These are phyloP conservation scores for Spilosoma lubricipeda DNA, from an alignment of 2,888 invertebrate species.

Conservation along the genomic window DNA sequence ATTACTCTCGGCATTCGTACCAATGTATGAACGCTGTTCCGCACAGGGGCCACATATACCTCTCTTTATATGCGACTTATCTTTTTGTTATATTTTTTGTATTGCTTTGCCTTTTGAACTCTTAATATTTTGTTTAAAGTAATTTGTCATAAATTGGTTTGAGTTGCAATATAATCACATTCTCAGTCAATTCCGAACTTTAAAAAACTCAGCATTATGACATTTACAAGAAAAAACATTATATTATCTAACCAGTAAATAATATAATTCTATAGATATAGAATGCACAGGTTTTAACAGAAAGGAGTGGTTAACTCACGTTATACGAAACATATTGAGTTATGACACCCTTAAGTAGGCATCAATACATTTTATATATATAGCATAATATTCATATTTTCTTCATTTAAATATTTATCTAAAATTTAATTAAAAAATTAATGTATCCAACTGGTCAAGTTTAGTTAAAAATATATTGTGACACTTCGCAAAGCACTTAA, in stretches of 20 bases:
- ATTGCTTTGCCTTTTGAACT: not conserved
- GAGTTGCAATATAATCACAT: not conserved
- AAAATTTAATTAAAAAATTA: not conserved
- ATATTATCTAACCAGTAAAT: not conserved
- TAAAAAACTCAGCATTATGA: not conserved
- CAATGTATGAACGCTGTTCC: conserved; percentile 20
- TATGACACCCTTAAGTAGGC: not conserved
- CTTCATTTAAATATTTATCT: not conserved
- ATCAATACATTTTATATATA: not conserved
- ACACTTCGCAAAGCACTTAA: not conserved
- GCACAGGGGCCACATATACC: conserved; percentile 23
- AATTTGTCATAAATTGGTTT: not conserved
- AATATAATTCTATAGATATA: not conserved
- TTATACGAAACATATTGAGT: not conserved
- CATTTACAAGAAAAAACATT: not conserved
- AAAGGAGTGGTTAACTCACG: too few species aligned
- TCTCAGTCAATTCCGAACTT: not conserved
- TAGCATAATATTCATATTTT: not conserved
- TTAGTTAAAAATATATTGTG: not conserved
- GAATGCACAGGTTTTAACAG: too few species aligned
- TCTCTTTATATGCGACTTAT: conserved; percentile 7
- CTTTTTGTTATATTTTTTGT: not conserved
- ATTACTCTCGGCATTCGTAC: conserved; percentile 27
- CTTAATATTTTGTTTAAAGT: not conserved
- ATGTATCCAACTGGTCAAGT: not conserved